Conservation (phyloP, 2,113 vertebrate genomes). For the Erythrocercus mccallii region DNA sequence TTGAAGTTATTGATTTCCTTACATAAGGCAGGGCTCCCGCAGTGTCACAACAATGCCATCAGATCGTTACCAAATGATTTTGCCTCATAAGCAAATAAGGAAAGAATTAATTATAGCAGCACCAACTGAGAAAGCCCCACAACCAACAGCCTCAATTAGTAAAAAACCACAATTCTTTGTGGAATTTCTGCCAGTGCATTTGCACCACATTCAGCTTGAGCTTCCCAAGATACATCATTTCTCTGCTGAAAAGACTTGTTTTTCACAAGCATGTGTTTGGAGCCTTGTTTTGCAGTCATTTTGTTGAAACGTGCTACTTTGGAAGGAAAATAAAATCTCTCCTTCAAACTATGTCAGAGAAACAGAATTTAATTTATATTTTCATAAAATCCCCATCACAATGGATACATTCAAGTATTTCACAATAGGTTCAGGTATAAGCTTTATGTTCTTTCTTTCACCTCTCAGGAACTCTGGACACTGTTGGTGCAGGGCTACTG, state of each 20-base stretch:
- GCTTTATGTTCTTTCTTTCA: neutral
- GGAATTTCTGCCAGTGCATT: neutral
- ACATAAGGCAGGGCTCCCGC: constrained; percentile 1
- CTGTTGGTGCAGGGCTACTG: neutral
- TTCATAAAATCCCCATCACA: neutral
- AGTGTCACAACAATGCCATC: neutral
- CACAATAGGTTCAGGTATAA: neutral
- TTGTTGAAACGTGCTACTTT: neutral
- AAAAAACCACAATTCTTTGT: neutral
- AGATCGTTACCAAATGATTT: neutral
- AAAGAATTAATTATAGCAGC: neutral
- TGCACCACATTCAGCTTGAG: neutral
- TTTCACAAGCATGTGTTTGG: neutral
- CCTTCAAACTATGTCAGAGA: neutral
- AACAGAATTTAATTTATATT: neutral
- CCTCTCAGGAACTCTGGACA: neutral
- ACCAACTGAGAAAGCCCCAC: neutral
- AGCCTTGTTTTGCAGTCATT: neutral
- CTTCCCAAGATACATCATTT: neutral
- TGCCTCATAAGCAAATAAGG: neutral
- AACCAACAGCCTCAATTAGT: neutral
- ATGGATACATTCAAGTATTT: neutral
- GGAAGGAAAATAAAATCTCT: neutral
- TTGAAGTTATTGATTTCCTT: constrained; percentile 29
- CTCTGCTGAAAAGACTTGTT: neutral